A percentile compares a stretch with the other conserved stretches of the same genome.
Conservation (phyloP, 2,888 invertebrate species). For the Pyrrhia umbra region DNA sequence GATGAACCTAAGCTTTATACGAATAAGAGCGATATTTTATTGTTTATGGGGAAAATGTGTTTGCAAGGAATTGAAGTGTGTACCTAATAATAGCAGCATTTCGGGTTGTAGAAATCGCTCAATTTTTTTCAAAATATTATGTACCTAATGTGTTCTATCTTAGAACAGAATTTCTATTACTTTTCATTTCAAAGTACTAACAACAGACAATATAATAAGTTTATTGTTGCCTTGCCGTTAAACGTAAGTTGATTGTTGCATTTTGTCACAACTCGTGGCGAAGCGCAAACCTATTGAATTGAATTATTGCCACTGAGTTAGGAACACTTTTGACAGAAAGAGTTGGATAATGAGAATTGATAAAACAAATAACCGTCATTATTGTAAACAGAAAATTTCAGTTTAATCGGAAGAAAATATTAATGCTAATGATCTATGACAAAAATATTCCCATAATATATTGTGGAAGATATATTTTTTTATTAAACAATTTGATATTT, state of each 20-base stretch:
- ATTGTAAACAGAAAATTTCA: no score
- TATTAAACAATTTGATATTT: no score
- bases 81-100: conserved; percentile 70
- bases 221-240: background rate
- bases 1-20: conserved; percentile 38
- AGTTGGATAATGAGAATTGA: background rate
- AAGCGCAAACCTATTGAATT: conserved; percentile 39
- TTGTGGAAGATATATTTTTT: no score
- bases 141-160: no score
- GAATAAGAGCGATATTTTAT: conserved; percentile 61
- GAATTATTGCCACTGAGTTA: conserved; percentile 31
- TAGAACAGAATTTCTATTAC: background rate
- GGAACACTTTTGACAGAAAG: conserved; percentile 8
- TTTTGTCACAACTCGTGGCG: conserved; percentile 23
- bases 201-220: background rate
- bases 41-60: conserved; percentile 23
- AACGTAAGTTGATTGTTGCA: conserved; percentile 23
- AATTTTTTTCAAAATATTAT: no score
- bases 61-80: conserved; percentile 64
- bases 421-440: no score
- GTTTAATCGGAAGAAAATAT: no score
- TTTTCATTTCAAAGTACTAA: background rate
- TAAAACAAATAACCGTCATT: background rate
- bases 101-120: conserved; percentile 67
- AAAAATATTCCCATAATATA: no score